Base-by-base conservation (phyloP, 2,797 vertebrate species). In the Thaleichthys pacificus region DNA sequence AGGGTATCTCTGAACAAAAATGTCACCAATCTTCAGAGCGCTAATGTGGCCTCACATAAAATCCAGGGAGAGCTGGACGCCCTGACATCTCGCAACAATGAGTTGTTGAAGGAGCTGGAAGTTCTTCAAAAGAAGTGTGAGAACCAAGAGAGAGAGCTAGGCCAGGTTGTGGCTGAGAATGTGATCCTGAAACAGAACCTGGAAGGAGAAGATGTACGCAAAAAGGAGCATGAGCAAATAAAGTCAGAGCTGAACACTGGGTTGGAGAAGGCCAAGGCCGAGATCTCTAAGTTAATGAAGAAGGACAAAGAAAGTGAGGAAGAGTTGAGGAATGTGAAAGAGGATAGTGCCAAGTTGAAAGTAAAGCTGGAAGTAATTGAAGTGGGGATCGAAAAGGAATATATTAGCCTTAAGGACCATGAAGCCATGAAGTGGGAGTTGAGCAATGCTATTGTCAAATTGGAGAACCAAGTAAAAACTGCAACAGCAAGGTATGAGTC, bases 271-370 rank as follows among this genome's bases (percentile, higher is more conserved):
- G 82, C 93, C 0, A 94, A 90, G 3, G 85, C 83, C 9, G 94
- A 97, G 78, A 85, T 95, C 26, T 81, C 85, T 6, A 92, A 92
- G 21, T 78, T 93, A 80, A 94, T 92, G 80, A 91, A 65, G 79
- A 91, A 80, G 78, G 85, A 73, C 30, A 89, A 91, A 57, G 92
- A 90, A 74, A 78, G 87, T 76, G 91, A 85, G 22, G 89, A 90
- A 9, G 94, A 96, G 77, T 72, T 95, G 69, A 63, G 87, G 80
- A 94, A 90, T 70, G 85, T 92, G 35, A 95, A 86, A 65, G 93
- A 96, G 38, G 94, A 94, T 89, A 96, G 94, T 0, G 89, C 87
- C 9, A 86, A 78, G 77, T 88, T 96, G 81, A 93, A 91, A 75
- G 89, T 77, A 19, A 85, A 93, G 80, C 86, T 96, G 84, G 88